These are phyloP conservation scores for Pyrgilauda ruficollis DNA, from an alignment of 2,113 vertebrate genomes.

Conservation along the genomic window DNA sequence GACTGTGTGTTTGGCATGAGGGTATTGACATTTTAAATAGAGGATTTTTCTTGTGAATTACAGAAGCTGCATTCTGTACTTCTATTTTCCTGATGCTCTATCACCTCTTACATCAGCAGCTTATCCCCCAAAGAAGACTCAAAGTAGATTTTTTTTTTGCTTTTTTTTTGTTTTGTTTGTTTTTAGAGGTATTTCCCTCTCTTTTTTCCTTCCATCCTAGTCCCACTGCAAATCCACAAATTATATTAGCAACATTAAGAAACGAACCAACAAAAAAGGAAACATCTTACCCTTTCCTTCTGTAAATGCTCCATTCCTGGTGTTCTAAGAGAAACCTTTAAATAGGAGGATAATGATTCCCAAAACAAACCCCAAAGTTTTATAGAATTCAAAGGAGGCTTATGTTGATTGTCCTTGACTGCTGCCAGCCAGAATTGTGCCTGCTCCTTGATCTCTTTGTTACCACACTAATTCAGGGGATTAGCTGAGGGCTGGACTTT, in stretches of 20 bases:
- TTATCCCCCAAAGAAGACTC: not conserved
- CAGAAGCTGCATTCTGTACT: not conserved
- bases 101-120: not conserved
- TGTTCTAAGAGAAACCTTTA: not conserved
- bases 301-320: not conserved
- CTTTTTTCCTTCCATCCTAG: not conserved
- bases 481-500: not conserved
- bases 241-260: not conserved
- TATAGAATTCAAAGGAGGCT: not conserved
- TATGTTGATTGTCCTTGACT: not conserved
- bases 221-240: not conserved
- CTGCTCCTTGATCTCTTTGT: not conserved
- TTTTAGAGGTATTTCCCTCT: not conserved
- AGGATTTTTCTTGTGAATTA: not conserved
- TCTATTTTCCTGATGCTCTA: not conserved
- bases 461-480: not conserved
- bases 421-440: not conserved
- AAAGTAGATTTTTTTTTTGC: not conserved
- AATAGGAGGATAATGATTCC: not conserved
- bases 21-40: not conserved
- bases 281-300: not conserved
- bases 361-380: not conserved
- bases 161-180: not conserved
- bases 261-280: not conserved
- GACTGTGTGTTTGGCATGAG: not conserved